Percentiles rank a stretch among this genome's conserved stretches.
Conservation (phyloP, 1,140 invertebrate species). For the Philaenus spumarius region DNA sequence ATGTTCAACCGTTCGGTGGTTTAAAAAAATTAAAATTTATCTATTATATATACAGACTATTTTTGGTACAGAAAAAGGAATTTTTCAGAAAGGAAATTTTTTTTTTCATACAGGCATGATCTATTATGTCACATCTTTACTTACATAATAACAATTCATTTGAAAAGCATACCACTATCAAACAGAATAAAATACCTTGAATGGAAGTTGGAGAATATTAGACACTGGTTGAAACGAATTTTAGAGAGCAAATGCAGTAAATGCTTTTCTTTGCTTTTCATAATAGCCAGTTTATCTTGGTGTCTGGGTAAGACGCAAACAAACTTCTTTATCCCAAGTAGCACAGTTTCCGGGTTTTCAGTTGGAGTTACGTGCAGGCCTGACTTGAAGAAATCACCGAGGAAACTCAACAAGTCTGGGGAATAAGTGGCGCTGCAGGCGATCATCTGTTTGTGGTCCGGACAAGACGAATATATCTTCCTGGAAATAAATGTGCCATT, state of each 20-base stretch:
- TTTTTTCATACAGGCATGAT: no score
- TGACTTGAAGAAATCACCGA: slow-evolving; percentile 76
- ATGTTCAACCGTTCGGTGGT: no score
- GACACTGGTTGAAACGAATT: slow-evolving; percentile 76
- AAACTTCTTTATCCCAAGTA: slow-evolving; percentile 74
- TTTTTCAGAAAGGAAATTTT: no score
- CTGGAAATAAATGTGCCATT: slow-evolving; percentile 48
- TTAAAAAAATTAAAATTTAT: no score
- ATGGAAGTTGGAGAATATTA: slow-evolving; percentile 88
- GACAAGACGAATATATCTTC: slow-evolving; percentile 66
- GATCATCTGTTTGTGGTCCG: slow-evolving; percentile 78
- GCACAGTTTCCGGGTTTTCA: slow-evolving; percentile 40
- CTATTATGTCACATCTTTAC: no score
- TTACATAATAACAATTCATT: no score
- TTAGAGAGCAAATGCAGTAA: slow-evolving; percentile 62
- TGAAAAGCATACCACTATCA: no score
- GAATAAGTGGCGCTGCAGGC: slow-evolving; percentile 93
- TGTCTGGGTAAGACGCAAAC: slow-evolving; percentile 50
- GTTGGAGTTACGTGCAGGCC: slow-evolving; percentile 55
- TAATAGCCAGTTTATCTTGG: slow-evolving; percentile 53
- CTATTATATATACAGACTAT: no score
- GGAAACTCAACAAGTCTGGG: slow-evolving; percentile 59
- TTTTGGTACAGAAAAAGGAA: no score
- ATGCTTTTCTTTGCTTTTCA: slow-evolving; percentile 60
- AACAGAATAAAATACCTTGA: slow-evolving; percentile 46